Conservation (phyloP, 2,797 vertebrate genomes). For the Gephyroberyx darwinii region DNA sequence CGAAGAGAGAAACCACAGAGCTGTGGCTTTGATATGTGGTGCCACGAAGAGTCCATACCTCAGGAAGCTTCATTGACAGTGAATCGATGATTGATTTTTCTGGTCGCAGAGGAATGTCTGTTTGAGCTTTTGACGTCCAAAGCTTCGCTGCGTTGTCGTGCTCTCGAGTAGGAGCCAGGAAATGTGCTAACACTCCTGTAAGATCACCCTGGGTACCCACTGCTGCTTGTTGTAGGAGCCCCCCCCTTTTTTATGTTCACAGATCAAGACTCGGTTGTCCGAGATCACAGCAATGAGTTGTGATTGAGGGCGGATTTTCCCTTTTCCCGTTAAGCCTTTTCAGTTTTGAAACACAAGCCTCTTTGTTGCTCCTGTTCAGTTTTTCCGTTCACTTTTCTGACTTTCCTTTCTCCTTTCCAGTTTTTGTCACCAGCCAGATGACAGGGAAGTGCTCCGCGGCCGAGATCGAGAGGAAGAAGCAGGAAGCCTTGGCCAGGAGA, state of each 20-base stretch:
- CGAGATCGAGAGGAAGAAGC: constrained; percentile 93
- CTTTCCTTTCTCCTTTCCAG: constrained; percentile 74
- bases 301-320: constrained; percentile 3
- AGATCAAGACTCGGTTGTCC: constrained; percentile 40
- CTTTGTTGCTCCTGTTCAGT: neutral
- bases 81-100: constrained; percentile 41
- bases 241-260: constrained; percentile 30
- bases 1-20: constrained; percentile 50
- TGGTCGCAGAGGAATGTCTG: constrained; percentile 23
- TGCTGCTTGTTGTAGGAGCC: constrained; percentile 30
- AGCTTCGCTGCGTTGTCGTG: neutral
- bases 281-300: constrained; percentile 5
- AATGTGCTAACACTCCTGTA: no score
- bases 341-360: neutral
- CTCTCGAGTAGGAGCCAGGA: no score
- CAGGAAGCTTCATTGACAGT: constrained; percentile 51
- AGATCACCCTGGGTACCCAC: constrained; percentile 2
- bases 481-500: constrained; percentile 90
- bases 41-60: constrained; percentile 58
- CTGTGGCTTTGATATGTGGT: constrained; percentile 60
- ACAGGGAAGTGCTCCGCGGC: constrained; percentile 86
- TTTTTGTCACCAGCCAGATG: constrained; percentile 79
- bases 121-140: constrained; percentile 10
- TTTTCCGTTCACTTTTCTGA: constrained; percentile 24
- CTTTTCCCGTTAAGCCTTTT: neutral